Base-by-base conservation (phyloP, 2,888 invertebrate species). In the Neoascia interrupta region DNA sequence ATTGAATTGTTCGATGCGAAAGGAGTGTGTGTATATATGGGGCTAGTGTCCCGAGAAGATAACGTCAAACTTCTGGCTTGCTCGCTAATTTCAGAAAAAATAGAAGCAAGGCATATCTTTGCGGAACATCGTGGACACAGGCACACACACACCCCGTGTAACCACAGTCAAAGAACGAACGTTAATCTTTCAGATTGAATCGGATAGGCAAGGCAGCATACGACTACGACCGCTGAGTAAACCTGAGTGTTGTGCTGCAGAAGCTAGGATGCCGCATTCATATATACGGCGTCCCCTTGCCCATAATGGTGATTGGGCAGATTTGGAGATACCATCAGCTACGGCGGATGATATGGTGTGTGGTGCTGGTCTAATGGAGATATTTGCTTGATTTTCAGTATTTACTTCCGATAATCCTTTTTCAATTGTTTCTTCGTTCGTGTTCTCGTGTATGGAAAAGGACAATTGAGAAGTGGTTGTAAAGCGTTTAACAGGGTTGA, bases 381-480 rank as follows among this genome's bases (percentile, higher is more conserved):
- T 79, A 61, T 73, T 61, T 58, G 34, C 37, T 43, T 37, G 54
- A 64, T 61, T 56, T 72, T 56, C 43, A 36, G 60, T 61, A 73
- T 68, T 79, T 73, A 73, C 79, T 79, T 73, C 60, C 66, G 56
- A 79, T 79, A 79, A 79, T 66, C 79, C 79, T 73, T 79, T 79
- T 79, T 51, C 73, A 68, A 68, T 73, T 73, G 66, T 68, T 68
- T 43, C 66, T 53, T 51, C 13, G 11, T 18, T 37, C 37, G 11
- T 21, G 58, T 49, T 18, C 11, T 23, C 21, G 37, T 45, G 11
- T 34, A 13, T 23, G 53, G 45, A 73, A 66, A 61, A 73, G 61
- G 61, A 72, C 72, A 63, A 51, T 64, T 49, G 13, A 16, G 54
- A 39, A 61, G 54, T 45, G 60, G 16, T 39, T 74, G 51, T 53